Evolutionary conservation across 2,113 vertebrate genomes (phyloP).

Genomic region (Pleuronectes platessa): DNA sequence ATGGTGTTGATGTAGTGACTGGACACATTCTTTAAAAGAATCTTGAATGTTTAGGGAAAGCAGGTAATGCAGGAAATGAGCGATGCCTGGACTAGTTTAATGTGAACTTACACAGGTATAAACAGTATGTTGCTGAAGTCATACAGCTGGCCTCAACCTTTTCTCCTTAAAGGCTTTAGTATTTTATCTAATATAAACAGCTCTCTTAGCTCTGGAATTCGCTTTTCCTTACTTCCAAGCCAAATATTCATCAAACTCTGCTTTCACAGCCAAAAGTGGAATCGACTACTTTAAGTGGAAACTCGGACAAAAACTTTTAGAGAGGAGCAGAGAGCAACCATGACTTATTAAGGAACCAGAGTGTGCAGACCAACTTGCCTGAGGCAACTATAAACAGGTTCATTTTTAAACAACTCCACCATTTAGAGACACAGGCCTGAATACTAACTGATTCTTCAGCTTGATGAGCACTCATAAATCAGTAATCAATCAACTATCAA

Average conservation of each 20-base stretch:
- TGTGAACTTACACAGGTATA: conserved; percentile 28
- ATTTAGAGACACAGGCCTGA: not conserved
- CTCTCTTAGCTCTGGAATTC: not conserved
- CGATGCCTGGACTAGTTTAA: not conserved
- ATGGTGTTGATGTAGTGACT: not conserved
- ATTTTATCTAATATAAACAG: conserved; percentile 13
- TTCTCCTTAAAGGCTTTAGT: not conserved
- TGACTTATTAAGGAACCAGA: conserved; percentile 1
- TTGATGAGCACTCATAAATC: conserved; percentile 7
- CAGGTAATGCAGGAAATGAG: conserved; percentile 12
- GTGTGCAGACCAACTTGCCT: not conserved
- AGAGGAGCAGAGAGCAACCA: not conserved
- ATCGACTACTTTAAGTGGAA: conserved; percentile 11
- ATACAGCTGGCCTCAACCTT: not conserved
- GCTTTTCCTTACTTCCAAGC: not conserved
- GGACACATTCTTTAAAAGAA: not conserved
- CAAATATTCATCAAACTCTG: conserved; percentile 2
- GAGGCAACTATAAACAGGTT: not conserved
- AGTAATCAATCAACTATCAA: not conserved
- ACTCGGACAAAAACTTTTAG: not conserved
- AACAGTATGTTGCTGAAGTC: conserved; percentile 22
- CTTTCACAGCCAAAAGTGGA: conserved; percentile 18
- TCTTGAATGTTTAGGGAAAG: not conserved
- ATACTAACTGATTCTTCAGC: conserved; percentile 2
- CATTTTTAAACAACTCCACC: not conserved